Evolutionary conservation across 2,797 vertebrate species (phyloP).

Genomic region (Halcyon leucocephala): DNA sequence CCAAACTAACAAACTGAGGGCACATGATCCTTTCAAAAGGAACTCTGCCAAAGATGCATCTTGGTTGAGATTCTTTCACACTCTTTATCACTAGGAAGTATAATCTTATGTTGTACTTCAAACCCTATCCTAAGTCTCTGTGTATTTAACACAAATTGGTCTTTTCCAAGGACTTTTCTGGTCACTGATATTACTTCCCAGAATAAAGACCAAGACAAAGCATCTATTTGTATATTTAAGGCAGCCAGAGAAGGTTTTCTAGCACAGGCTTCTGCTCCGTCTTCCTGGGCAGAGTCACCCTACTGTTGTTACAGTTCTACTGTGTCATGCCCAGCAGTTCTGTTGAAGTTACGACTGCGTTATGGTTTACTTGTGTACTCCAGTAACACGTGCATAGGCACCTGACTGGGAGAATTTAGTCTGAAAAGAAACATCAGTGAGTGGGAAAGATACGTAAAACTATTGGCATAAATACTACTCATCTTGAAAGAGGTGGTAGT

Average conservation of each 20-base stretch:
- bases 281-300: neutral
- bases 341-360: neutral
- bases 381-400: fast-evolving
- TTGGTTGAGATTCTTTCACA: neutral
- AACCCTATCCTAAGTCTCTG: neutral
- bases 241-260: neutral
- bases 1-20: neutral
- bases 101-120: neutral
- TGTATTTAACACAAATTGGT: neutral
- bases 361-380: neutral
- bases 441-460: neutral
- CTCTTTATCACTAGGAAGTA: neutral
- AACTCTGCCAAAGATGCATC: neutral
- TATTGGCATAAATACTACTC: neutral
- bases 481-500: neutral
- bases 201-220: neutral
- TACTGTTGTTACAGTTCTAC: neutral
- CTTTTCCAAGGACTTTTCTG: neutral
- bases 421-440: neutral
- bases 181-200: neutral
- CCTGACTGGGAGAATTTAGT: neutral
- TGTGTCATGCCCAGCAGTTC: neutral
- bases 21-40: neutral
- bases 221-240: neutral
- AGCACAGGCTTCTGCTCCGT: neutral